Base-by-base conservation (phyloP, 2,797 vertebrate species). In the Ptychobarbus kaznakovi region DNA sequence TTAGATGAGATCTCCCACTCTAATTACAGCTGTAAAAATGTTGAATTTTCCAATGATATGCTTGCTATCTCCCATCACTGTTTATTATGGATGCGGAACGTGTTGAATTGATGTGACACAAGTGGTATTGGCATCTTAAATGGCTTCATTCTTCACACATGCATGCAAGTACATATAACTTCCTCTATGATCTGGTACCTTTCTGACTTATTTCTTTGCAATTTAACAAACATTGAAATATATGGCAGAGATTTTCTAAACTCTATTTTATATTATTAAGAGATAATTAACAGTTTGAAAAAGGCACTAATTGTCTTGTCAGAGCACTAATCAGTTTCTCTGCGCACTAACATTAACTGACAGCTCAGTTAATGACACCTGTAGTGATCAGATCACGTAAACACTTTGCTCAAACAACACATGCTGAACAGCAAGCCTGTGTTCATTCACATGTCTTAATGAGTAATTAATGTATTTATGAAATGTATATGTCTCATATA, bases 41-140 rank as follows among this genome's bases (percentile, higher is more conserved):
- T 84, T 81, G 49, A 51, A 81, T 84, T 87, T 77, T 77, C 66
- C 66, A 65, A 78, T 85, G 73, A 78, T 77, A 85, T 82, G 86
- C 78, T 72, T 61, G 53, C 83, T 80, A 61, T 84, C 79, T 58
- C 73, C 12, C 56, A 87, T 81, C 80, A 82, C 61, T 84, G 82
- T 81, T 85, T 85, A 83, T 81, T 81, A 81, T 69, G 22, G 68
- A 65, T 61, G 63, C 73, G 20, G 51, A 81, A 77, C 79, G 6
- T 53, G 72, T 79, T 85, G 82, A 81, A 85, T 76, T 69, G 44
- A 78, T 63, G 42, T 32, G 79, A 87, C 78, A 42, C 0, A 11
- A 46, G 38, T 38, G 63, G 13, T 80, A 69, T 49, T 87, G 70
- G 66, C 77, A 69, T 80, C 75, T 53, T 35, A 83, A 61, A 42